A percentile compares a stretch with the other conserved stretches of the same genome.
Conservation (phyloP, 2,113 vertebrate species). For the Oenanthe melanoleuca region DNA sequence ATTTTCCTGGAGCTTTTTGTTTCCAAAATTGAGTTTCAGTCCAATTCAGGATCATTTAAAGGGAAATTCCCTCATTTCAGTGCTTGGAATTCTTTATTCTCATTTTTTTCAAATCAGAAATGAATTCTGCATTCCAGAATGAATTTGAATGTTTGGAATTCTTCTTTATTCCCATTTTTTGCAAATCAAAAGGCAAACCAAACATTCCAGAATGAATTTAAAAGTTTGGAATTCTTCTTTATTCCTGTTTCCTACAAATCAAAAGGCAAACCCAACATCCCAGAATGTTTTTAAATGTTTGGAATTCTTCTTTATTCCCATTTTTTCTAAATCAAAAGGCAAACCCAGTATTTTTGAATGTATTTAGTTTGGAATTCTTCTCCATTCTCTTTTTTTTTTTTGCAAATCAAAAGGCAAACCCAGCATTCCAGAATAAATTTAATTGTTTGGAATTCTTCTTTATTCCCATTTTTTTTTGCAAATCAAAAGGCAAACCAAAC, state of each 20-base stretch:
- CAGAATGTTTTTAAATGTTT: no score
- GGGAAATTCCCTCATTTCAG: not conserved
- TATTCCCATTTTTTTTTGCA: no score
- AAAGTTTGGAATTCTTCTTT: not conserved
- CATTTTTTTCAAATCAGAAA: not conserved
- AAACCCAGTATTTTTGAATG: no score
- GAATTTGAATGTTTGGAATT: not conserved
- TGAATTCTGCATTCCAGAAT: no score
- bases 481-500: no score
- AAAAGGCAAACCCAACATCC: not conserved
- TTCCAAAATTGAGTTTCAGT: not conserved
- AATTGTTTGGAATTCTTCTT: no score
- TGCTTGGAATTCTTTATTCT: not conserved
- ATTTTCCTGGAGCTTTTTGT: not conserved
- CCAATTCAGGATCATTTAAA: not conserved
- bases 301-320: not conserved
- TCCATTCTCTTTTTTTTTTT: no score
- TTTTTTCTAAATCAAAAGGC: no score
- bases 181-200: no score
- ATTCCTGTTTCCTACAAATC: not conserved
- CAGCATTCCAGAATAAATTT: no score
- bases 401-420: no score
- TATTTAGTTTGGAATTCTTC: no score
- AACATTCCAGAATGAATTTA: rapidly evolving
- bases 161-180: not conserved